Conservation (phyloP, 2,113 vertebrate species). For the Microtus ochrogaster region DNA sequence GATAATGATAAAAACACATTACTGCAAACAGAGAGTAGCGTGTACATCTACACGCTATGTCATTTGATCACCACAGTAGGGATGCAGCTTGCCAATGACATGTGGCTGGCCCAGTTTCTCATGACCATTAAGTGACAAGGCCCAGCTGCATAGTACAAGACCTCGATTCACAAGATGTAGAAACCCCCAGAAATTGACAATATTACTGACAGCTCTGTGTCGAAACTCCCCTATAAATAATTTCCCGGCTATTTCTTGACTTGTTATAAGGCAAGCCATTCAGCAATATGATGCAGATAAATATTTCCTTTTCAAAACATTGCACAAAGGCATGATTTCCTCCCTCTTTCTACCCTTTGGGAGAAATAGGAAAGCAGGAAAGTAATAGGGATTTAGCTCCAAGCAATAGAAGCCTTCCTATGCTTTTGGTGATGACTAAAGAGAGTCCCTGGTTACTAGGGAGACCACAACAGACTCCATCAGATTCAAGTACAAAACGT, state of each 20-base stretch:
- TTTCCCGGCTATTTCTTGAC: slow-evolving; percentile 64
- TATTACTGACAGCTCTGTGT: slow-evolving; percentile 17
- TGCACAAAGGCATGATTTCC: slow-evolving; percentile 77
- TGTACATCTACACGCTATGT: neutral
- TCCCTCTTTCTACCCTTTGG: slow-evolving; percentile 47
- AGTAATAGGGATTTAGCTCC: slow-evolving; percentile 75
- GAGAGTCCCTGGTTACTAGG: slow-evolving; percentile 69
- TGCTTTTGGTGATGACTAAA: slow-evolving; percentile 43
- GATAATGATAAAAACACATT: slow-evolving; percentile 19
- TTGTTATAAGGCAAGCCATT: slow-evolving; percentile 70
- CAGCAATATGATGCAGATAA: slow-evolving; percentile 71
- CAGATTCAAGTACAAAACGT: slow-evolving; percentile 64
- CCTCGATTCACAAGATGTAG: slow-evolving; percentile 45
- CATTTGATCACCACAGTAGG: neutral
- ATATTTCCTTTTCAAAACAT: slow-evolving; percentile 83
- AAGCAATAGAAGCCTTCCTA: slow-evolving; percentile 62
- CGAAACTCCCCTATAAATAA: slow-evolving; percentile 69
- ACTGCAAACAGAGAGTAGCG: neutral
- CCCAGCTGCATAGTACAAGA: neutral
- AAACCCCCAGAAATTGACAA: slow-evolving; percentile 63
- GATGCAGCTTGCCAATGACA: neutral
- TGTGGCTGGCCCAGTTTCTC: slow-evolving; percentile 23
- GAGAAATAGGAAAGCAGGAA: slow-evolving; percentile 69
- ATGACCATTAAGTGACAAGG: neutral
- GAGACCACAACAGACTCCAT: slow-evolving; percentile 67